These are phyloP conservation scores for Lampropteryx suffumata DNA, from an alignment of 2,888 invertebrate genomes.

Conservation along the genomic window DNA sequence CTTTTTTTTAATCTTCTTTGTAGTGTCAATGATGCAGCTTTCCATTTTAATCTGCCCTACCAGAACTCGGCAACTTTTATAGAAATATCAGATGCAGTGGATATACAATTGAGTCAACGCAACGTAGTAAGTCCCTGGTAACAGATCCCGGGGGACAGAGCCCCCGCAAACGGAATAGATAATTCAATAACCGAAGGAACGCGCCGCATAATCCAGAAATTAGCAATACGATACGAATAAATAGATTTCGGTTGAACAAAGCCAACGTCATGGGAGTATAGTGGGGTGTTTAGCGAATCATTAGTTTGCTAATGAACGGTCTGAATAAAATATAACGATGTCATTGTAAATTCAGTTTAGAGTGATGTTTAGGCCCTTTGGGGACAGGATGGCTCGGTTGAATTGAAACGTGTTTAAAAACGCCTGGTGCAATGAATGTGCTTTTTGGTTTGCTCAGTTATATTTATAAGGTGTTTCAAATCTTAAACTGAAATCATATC, in stretches of 20 bases:
- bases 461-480: slow-evolving; percentile 7
- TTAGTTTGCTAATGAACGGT: slow-evolving; percentile 70
- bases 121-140: slow-evolving; percentile 36
- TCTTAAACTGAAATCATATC: too few species aligned
- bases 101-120: not conserved
- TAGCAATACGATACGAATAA: slow-evolving; percentile 82
- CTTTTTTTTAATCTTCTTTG: too few species aligned
- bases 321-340: slow-evolving; percentile 50
- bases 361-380: slow-evolving; percentile 3
- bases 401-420: slow-evolving; percentile 1
- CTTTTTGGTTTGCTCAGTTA: slow-evolving; percentile 14
- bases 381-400: slow-evolving; percentile 1
- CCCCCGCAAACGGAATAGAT: slow-evolving; percentile 78
- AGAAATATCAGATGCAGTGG: too few species aligned
- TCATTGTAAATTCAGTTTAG: slow-evolving; percentile 35
- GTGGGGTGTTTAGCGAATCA: slow-evolving; percentile 61
- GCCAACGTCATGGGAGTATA: slow-evolving; percentile 68
- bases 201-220: slow-evolving; percentile 75
- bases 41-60: too few species aligned
- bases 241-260: slow-evolving; percentile 75
- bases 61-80: too few species aligned
- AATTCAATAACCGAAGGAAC: slow-evolving; percentile 80
- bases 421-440: slow-evolving; percentile 7
- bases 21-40: too few species aligned
- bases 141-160: slow-evolving; percentile 55